Base-by-base conservation (phyloP, 2,888 invertebrate species). In the Rhopalosiphum nymphaeae region DNA sequence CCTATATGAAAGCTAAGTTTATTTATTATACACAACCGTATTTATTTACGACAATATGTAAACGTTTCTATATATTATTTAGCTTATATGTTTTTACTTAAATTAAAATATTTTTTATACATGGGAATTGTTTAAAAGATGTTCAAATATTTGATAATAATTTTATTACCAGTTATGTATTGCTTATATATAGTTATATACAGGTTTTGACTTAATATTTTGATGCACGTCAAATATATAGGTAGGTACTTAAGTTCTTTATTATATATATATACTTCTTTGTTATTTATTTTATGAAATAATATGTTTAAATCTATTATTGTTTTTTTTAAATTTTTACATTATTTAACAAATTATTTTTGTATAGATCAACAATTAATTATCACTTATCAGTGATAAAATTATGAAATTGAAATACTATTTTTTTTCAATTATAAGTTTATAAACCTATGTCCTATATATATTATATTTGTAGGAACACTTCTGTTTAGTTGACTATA, bases 41-140 rank as follows among this genome's bases (percentile, higher is more conserved):
- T 91, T 78, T 78, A 91, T 91, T 91, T 91, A 91, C 42, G 91
- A 91, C 84, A 26, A 91, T 46, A 49, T 67, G 42, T 46, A 67
- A 46, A 90, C 61, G n/a, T 90, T 46, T 67, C 67, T 57, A 57
- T 85, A 29, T 29, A 89, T 91, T 91, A 91, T 91, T 91, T 26
- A 42, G 78, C 53, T 53, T 84, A 84, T 84, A 84, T 29, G 53
- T 91, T 84, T 53, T 84, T 42, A 78, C 42, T 49, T 29, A 16
- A 84, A 91, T 36, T 53, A 26, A 91, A 84, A 53, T 36, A 16
- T 57, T 78, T 36, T 78, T 78, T 56, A 84, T 49, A 90, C 0
- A 78, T 36, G 67, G 25, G 67, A 78, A 78, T 89, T 57, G 57
- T 89, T 89, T 36, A n/a, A 91, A 78, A 78, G 36, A 42, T 13